Percentiles rank a stretch among this genome's conserved stretches.
phyloP scores from a whole-genome alignment of 2,888 invertebrate species.

The Subacronicta megacephala region DNA sequence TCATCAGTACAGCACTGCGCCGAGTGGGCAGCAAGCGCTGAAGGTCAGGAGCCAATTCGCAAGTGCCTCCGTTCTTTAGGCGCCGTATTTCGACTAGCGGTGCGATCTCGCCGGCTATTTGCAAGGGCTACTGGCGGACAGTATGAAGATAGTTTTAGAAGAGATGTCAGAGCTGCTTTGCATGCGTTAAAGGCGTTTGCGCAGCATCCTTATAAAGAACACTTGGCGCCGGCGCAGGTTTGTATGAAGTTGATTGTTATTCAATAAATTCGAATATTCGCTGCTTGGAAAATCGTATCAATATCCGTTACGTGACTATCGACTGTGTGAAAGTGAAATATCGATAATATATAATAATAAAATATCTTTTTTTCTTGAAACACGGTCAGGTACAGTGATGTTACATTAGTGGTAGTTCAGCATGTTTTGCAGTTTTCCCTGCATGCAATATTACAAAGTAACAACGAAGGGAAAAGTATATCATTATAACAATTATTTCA shows the following conservation, averaged over 20 bases:
- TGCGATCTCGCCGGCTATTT: slow-evolving; percentile 95
- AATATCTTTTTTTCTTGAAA: too few relatives aligned
- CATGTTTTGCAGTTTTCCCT: too few relatives aligned
- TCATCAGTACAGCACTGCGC: slow-evolving; percentile 97
- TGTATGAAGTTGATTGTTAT: neutral
- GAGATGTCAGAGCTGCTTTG: slow-evolving; percentile 95
- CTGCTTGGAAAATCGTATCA: too few relatives aligned
- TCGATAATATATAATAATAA: too few relatives aligned
- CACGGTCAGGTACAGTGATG: too few relatives aligned
- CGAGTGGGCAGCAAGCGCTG: slow-evolving; percentile 95
- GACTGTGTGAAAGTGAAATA: too few relatives aligned
- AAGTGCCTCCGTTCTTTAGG: slow-evolving; percentile 97
- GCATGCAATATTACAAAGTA: too few relatives aligned
- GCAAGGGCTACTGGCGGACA: slow-evolving; percentile 96
- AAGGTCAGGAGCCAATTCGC: slow-evolving; percentile 96
- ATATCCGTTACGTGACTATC: too few relatives aligned
- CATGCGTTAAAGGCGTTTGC: slow-evolving; percentile 93
- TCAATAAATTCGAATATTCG: too few relatives aligned
- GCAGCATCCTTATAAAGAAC: slow-evolving; percentile 91
- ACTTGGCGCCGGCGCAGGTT: slow-evolving; percentile 94
- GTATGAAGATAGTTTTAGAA: slow-evolving; percentile 95
- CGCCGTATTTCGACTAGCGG: slow-evolving; percentile 97
- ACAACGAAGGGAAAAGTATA: too few relatives aligned
- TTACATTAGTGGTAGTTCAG: too few relatives aligned
- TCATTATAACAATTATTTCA: too few relatives aligned